phyloP scores from a whole-genome alignment of 1,140 invertebrate species.

The Penaeus chinensis region DNA sequence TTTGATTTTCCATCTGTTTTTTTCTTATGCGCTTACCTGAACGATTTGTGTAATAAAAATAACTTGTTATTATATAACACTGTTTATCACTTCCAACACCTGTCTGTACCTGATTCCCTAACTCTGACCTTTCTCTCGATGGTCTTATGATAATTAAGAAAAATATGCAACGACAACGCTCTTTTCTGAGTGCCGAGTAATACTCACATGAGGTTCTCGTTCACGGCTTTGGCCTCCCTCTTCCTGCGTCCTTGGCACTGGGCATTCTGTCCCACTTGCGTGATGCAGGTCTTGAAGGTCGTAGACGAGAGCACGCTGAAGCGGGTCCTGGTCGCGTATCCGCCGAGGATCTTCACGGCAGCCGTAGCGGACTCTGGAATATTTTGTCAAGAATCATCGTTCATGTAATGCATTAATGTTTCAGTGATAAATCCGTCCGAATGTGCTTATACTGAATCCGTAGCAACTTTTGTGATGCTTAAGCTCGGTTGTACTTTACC shows the following conservation, averaged over 20 bases:
- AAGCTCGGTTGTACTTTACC: too few species aligned
- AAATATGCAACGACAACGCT: too few species aligned
- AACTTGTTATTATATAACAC: too few species aligned
- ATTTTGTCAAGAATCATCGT: not conserved
- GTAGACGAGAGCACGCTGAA: not conserved
- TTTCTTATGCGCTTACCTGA: too few species aligned
- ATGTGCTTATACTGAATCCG: too few species aligned
- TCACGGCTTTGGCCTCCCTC: not conserved
- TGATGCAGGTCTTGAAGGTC: not conserved
- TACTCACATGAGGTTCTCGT: not conserved
- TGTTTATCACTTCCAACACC: too few species aligned
- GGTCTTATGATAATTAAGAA: too few species aligned
- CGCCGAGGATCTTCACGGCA: not conserved
- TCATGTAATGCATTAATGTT: not conserved
- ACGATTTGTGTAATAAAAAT: too few species aligned
- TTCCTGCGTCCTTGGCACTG: not conserved
- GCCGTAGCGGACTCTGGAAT: not conserved
- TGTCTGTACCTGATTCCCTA: too few species aligned
- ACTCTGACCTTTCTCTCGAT: too few species aligned
- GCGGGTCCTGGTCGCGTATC: not conserved
- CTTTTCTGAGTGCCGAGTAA: not conserved
- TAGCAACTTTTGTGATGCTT: too few species aligned
- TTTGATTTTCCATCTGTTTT: too few species aligned
- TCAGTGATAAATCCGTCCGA: not conserved
- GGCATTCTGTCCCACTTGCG: not conserved